Percentiles rank a stretch among this genome's conserved stretches.
Evolutionary conservation across 2,888 invertebrate genomes (phyloP).

Genomic region (Elysia crispata): DNA sequence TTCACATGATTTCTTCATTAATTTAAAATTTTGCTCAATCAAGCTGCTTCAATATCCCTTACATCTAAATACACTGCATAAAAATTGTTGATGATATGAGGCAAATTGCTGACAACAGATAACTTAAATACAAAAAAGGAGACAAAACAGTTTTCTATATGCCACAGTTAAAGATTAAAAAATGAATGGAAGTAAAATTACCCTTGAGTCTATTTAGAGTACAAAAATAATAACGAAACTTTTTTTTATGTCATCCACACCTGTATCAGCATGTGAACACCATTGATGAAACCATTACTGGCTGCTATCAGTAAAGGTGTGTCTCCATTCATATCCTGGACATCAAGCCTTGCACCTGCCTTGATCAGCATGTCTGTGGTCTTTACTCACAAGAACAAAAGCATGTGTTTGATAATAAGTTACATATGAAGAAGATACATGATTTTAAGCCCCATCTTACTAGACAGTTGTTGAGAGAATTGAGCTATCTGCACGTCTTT

Average conservation of each 20-base stretch:
- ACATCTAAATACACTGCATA: not conserved
- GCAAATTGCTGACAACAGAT: too few species aligned
- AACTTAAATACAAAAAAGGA: not conserved
- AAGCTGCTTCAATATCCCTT: too few species aligned
- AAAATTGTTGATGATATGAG: not conserved
- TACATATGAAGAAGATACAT: too few species aligned
- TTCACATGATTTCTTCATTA: too few species aligned
- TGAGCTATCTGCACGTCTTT: too few species aligned
- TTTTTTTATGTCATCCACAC: slow-evolving; percentile 52
- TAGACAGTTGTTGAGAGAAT: too few species aligned
- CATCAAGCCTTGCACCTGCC: slow-evolving; percentile 64
- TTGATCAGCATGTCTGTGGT: slow-evolving; percentile 57
- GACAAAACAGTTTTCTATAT: not conserved
- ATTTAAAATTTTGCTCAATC: too few species aligned
- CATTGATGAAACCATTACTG: slow-evolving; percentile 60
- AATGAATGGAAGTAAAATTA: not conserved
- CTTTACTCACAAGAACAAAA: slow-evolving; percentile 16
- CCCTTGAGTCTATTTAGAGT: too few species aligned
- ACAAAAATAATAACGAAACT: not conserved
- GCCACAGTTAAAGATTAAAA: not conserved
- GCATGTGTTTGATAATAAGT: not conserved
- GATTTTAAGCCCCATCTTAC: too few species aligned
- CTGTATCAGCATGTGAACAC: slow-evolving; percentile 64
- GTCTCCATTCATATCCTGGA: slow-evolving; percentile 68
- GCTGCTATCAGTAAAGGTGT: slow-evolving; percentile 71